These are phyloP conservation scores for Kobus ellipsiprymnus DNA, from an alignment of 2,113 vertebrate genomes.

Conservation along the genomic window DNA sequence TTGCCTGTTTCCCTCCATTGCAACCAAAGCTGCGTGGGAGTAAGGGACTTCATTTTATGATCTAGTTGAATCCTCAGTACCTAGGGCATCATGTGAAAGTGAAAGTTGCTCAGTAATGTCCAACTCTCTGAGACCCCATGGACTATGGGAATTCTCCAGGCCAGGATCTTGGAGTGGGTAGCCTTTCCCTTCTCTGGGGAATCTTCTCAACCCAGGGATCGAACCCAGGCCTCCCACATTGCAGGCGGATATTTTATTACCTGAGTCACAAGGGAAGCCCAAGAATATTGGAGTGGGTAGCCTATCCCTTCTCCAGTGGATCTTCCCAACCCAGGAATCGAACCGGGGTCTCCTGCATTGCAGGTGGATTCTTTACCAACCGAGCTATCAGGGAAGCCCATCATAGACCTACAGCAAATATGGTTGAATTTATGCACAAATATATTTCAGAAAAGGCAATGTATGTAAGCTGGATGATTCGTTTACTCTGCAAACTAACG, in stretches of 20 bases:
- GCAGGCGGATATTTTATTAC: not conserved
- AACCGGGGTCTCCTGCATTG: not conserved
- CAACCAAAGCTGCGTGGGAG: not conserved
- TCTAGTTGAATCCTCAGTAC: not conserved
- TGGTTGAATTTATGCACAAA: not conserved
- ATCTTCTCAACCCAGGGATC: not conserved
- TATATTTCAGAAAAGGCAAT: constrained; percentile 20
- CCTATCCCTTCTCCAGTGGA: not conserved
- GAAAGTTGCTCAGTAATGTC: not conserved
- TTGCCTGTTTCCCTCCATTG: not conserved
- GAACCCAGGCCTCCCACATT: not conserved
- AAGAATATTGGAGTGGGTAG: not conserved
- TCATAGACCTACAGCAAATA: not conserved
- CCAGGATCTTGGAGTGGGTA: not conserved
- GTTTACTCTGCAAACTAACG: not conserved
- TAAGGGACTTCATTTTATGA: not conserved
- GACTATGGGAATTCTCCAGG: not conserved
- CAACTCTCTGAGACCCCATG: not conserved
- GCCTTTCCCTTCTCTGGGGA: not conserved
- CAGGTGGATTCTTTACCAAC: not conserved
- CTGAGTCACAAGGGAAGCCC: not conserved
- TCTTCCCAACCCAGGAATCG: not conserved
- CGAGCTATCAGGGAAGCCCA: not conserved
- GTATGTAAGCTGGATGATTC: not conserved
- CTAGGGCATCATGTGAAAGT: not conserved